Base-by-base conservation (phyloP, 2,113 vertebrate species). In the Gopherus flavomarginatus region DNA sequence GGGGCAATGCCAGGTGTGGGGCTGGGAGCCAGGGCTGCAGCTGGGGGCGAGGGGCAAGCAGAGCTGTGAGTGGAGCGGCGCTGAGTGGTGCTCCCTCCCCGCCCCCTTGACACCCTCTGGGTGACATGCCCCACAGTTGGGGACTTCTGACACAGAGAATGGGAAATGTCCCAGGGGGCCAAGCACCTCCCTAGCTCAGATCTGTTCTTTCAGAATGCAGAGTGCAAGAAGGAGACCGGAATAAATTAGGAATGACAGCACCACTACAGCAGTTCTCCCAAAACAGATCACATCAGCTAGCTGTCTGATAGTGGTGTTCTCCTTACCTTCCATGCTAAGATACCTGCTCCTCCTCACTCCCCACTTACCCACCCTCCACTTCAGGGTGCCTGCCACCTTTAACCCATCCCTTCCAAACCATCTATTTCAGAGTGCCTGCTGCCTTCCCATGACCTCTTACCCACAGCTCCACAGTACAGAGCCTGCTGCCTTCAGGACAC, bases 191-290 rank as follows among this genome's bases (percentile, higher is more conserved):
- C 85, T 11, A 95, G 83, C 75, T 4, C 0, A 54, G 49, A 93
- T 47, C 78, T 80, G 77, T 62, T 86, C 85, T 95, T 95, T 97
- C 89, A 95, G 84, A 96, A 85, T 62, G 90, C 69, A 75, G 35
- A 86, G 83, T 88, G 84, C 8, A n/a, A 85, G 90, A 95, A 92
- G 42, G 11, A 96, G 21, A 8, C 19, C 92, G 42, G 86, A 94
- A 17, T 10, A 89, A 84, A 90, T 24, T 16, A 95, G 90, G 84
- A 80, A 87, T 22, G 19, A 42, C 31, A 11, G 56, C 65, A 92
- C 47, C 47, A 83, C 31, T 75, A 78, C 89, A 69, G 84, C 50
- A 94, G 59, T 35, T 92, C 50, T 53, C 89, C 91, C 44, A 69
- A 88, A 94, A 44, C 85, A 24, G 81, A 80, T 9, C 50, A 85